Base-by-base conservation (phyloP, 92 coral and sea anemone genomes). In the Heliopora coerulea region DNA sequence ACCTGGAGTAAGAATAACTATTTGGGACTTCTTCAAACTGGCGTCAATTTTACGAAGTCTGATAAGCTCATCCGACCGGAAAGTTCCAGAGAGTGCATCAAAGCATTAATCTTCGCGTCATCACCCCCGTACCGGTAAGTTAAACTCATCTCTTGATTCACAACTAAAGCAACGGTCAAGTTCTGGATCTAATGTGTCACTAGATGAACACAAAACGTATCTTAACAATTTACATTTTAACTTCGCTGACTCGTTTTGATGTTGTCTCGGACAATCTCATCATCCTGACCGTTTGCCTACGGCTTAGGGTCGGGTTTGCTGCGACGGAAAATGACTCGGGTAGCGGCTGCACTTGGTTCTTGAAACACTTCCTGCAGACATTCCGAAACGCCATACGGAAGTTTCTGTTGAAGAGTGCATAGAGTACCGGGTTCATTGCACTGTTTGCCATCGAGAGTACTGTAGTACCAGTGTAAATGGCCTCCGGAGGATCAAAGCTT, bases 401-500 rank as follows among this genome's bases (percentile, higher is more conserved):
- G 34, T 67, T 67, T 39, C 74, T 42, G 74, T 67, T 67, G n/a
- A 67, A 67, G 19, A 67, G 37, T 18, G 74, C 74, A 30, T 67
- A 67, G 35, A 67, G 37, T 42, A 67, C 24, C 74, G 74, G 74
- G 29, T 67, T 67, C 74, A 67, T 67, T 17, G 74, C 58, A 30
- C 74, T 67, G 74, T 67, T 67, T 40, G 59, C 32, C 59, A 67
- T 44, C 40, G 74, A 58, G 0, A 67, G 59, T 13, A 67, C 59
- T 21, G 57, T 67, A 21, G 74, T 67, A 4, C 74, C 59, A 59
- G 74, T 67, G 21, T 44, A 44, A 58, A 44, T 27, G 12, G 56
- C 74, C 34, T 24, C 24, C 24, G 74, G 59, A 35, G 59, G 34
- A 23, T 44, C 19, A 32, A 46, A 67, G 23, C 24, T 44, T 40